Conservation (phyloP, 2,797 vertebrate genomes). For the Mus minutoides region DNA sequence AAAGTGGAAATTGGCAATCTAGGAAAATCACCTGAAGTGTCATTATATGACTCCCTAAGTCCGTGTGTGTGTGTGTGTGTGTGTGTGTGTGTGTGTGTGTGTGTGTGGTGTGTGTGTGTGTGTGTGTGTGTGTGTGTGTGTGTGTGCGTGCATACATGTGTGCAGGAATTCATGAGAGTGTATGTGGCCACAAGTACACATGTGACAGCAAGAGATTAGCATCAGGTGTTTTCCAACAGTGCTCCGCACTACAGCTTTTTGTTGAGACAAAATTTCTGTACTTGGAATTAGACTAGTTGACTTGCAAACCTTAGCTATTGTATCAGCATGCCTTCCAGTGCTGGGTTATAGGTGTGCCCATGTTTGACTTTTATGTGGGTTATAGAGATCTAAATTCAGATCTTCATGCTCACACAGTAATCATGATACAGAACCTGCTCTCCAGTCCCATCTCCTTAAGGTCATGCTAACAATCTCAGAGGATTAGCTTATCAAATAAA, state of each 20-base stretch:
- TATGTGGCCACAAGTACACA: not conserved
- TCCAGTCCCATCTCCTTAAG: not conserved
- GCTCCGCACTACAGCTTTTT: not conserved
- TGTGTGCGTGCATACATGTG: not conserved
- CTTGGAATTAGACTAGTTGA: not conserved
- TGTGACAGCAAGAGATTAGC: not conserved
- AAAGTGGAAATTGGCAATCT: not conserved
- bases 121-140: not conserved
- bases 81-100: not conserved
- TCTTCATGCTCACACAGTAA: not conserved
- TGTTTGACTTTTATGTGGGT: not conserved
- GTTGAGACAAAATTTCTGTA: not conserved
- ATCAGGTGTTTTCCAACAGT: not conserved
- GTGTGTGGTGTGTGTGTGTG: not conserved
- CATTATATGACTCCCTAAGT: not conserved
- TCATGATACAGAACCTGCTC: not conserved
- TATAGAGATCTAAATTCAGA: too few relatives aligned
- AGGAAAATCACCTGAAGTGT: slow-evolving; percentile 8
- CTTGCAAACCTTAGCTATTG: not conserved
- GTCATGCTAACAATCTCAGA: not conserved
- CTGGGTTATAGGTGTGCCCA: not conserved
- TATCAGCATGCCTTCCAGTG: not conserved
- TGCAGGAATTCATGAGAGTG: not conserved
- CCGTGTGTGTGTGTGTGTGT: not conserved
- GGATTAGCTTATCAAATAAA: not conserved